Conservation (phyloP, 2,888 invertebrate genomes). For the Pyralis farinalis region DNA sequence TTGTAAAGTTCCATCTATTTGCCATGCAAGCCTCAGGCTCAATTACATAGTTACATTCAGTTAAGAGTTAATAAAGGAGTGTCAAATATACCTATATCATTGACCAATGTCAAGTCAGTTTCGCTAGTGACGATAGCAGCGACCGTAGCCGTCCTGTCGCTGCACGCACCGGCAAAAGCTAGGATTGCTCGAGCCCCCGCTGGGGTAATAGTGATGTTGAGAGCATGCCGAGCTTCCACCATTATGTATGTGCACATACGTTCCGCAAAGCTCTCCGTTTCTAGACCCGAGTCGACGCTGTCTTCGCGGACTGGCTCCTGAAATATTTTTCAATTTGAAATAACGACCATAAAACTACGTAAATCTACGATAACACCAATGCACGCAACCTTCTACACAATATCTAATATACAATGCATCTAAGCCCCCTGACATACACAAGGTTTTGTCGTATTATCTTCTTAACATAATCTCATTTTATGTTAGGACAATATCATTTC, state of each 20-base stretch:
- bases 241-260: constrained; percentile 84
- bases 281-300: constrained; percentile 75
- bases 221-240: constrained; percentile 83
- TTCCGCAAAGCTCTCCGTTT: constrained; percentile 53
- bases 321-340: background rate
- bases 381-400: too few relatives aligned
- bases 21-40: too few relatives aligned
- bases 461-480: too few relatives aligned
- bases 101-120: constrained; percentile 67
- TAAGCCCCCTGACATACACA: too few relatives aligned
- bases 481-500: too few relatives aligned
- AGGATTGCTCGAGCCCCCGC: constrained; percentile 81
- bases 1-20: too few relatives aligned
- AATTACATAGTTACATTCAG: too few relatives aligned
- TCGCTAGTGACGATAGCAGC: constrained; percentile 50
- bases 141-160: constrained; percentile 59
- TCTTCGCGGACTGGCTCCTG: constrained; percentile 66
- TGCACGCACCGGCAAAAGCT: constrained; percentile 41
- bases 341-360: too few relatives aligned
- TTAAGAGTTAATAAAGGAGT: too few relatives aligned
- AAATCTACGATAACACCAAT: too few relatives aligned
- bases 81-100: constrained; percentile 84
- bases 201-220: constrained; percentile 86
- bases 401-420: too few relatives aligned
- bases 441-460: too few relatives aligned